Evolutionary conservation across 2,113 vertebrate species (phyloP).

Genomic region (Apistogramma diplotaenia): DNA sequence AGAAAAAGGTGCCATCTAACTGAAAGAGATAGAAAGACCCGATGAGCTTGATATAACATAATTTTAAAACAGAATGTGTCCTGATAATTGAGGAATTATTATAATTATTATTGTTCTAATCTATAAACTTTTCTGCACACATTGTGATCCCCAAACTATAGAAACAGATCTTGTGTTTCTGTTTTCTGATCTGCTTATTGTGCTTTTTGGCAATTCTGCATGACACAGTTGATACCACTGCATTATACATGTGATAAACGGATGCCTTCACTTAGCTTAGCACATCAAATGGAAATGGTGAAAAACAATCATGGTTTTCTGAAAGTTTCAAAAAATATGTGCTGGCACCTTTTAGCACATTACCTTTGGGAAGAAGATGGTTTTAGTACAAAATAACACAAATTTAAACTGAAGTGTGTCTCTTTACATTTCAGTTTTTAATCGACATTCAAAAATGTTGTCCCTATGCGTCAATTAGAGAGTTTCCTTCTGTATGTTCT

Average conservation of each 20-base stretch:
- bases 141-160: neutral
- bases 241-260: neutral
- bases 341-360: neutral
- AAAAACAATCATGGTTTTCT: neutral
- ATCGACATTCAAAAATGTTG: too few relatives aligned
- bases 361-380: too few relatives aligned
- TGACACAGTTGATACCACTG: neutral
- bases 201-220: neutral
- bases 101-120: neutral
- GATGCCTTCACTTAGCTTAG: neutral
- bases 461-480: too few relatives aligned
- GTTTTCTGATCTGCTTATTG: neutral
- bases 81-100: neutral
- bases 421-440: too few relatives aligned
- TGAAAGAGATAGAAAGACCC: neutral
- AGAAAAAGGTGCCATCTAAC: neutral
- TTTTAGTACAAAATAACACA: neutral
- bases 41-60: neutral
- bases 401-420: neutral
- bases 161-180: neutral
- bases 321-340: neutral
- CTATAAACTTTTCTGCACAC: neutral
- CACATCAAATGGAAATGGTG: neutral
- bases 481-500: too few relatives aligned
- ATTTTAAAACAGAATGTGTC: neutral